Evolutionary conservation across 1,140 invertebrate species (phyloP).

Genomic region (Goniozus legneri): DNA sequence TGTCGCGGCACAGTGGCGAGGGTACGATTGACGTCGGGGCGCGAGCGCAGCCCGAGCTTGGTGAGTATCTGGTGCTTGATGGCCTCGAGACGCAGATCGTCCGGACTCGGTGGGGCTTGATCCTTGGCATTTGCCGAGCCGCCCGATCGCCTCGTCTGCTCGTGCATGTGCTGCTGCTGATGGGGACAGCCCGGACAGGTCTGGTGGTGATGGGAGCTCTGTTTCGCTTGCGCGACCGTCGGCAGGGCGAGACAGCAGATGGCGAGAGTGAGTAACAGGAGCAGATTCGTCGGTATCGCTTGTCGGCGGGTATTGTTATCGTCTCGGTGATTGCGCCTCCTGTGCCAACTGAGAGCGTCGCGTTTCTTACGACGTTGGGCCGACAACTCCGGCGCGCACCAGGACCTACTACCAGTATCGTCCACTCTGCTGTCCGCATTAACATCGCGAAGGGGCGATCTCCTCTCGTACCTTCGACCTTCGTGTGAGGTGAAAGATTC

Average conservation of each 20-base stretch:
- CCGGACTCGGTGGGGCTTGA: slow-evolving; percentile 34
- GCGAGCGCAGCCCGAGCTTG: slow-evolving; percentile 66
- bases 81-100: slow-evolving; percentile 66
- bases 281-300: slow-evolving; percentile 19
- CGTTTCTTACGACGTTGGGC: no score
- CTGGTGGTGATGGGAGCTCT: slow-evolving; percentile 41
- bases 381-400: no score
- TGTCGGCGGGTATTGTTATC: background rate
- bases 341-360: no score
- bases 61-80: slow-evolving; percentile 74
- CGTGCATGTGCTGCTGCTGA: slow-evolving; percentile 37
- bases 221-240: slow-evolving; percentile 26
- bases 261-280: slow-evolving; percentile 34
- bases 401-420: no score
- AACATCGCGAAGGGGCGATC: no score
- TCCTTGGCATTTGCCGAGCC: slow-evolving; percentile 20
- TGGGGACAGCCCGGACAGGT: slow-evolving; percentile 50
- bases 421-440: no score
- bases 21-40: slow-evolving; percentile 68
- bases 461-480: no score
- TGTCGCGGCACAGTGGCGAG: slow-evolving; percentile 60
- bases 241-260: slow-evolving; percentile 27
- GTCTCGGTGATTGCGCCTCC: no score
- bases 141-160: slow-evolving; percentile 23
- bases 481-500: slow-evolving; percentile 24